Base-by-base conservation (phyloP, 2,113 vertebrate genomes). In the Myxocyprinus asiaticus region DNA sequence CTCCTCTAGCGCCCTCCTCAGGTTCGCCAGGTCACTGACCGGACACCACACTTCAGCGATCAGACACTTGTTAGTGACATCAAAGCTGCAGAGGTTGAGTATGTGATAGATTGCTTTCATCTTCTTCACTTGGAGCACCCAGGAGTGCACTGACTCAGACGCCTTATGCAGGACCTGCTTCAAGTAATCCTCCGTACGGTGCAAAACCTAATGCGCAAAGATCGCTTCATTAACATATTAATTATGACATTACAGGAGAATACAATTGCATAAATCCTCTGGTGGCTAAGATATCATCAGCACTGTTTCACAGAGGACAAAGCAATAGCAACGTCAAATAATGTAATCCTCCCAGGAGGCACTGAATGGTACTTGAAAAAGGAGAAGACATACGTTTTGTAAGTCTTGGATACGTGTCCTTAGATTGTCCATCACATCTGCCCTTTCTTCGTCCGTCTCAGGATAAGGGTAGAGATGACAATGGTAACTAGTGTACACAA, bases 71-170 rank as follows among this genome's bases (percentile, higher is more conserved):
- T 98, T 97, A 77, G 98, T 99, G 83, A 99, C 97, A 0, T 99
- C 98, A 0, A 99, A 96, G 88, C 96, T 98, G 91, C 98, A 99
- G 86, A 98, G 92, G 90, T 97, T 99, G 56, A 99, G 94, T 73
- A 95, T 96, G 8, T 99, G 98, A 86, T 99, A 98, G 79, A 99
- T 95, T 17, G 98, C 96, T 87, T 99, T 99, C 97, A 98, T 98
- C 90, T 99, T 99, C 86, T 95, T 96, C 87, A 99, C 96, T 80
- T 98, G 96, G 66, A 98, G 86, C 0, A 95, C 94, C 88, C 96
- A 97, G 0, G 91, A 90, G n/a, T 91, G 96, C 64, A 95, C 91
- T 0, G 96, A 96, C 84, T 98, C 96, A 0, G 97, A 95, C 0
- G 97, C 97, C 76, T 96, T 98, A 74, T 94, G 94, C 71, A 99